Percentiles rank a stretch among this genome's conserved stretches.
Conservation (phyloP, 2,888 invertebrate species). For the Hyposoter didymator region DNA sequence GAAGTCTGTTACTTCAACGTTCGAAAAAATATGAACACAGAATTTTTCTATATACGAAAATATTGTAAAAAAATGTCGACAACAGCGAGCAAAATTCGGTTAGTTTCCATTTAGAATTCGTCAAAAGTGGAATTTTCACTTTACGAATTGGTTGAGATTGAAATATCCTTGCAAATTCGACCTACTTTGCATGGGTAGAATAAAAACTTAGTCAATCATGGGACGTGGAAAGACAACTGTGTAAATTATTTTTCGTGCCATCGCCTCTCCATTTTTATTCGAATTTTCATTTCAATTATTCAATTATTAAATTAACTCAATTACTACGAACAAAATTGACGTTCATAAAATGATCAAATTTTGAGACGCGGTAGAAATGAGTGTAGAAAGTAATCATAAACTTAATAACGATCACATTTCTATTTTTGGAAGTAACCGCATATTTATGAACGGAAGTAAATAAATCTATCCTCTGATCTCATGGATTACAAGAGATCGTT, state of each 20-base stretch:
- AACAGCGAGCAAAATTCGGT: not conserved
- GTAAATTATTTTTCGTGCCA: not conserved
- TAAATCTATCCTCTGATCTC: conserved; percentile 10
- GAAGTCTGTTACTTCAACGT: no score
- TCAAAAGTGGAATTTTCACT: not conserved
- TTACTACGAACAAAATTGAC: not conserved
- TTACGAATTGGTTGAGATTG: not conserved
- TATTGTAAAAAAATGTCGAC: not conserved
- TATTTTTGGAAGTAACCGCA: not conserved
- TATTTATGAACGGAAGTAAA: not conserved
- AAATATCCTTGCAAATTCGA: not conserved
- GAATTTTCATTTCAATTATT: not conserved
- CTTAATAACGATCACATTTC: not conserved
- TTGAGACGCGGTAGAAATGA: not conserved
- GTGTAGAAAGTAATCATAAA: not conserved
- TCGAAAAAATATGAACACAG: no score
- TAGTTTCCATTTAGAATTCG: not conserved
- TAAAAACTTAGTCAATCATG: not conserved
- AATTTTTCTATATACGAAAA: no score
- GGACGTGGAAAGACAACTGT: no score
- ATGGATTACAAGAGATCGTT: conserved; percentile 8
- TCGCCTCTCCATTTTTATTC: not conserved
- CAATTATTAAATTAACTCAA: not conserved
- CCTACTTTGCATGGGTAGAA: not conserved
- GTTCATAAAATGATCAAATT: not conserved